Percentiles rank a stretch among this genome's conserved stretches.
phyloP scores from a whole-genome alignment of 2,888 invertebrate species.

The Heliconius erato region DNA sequence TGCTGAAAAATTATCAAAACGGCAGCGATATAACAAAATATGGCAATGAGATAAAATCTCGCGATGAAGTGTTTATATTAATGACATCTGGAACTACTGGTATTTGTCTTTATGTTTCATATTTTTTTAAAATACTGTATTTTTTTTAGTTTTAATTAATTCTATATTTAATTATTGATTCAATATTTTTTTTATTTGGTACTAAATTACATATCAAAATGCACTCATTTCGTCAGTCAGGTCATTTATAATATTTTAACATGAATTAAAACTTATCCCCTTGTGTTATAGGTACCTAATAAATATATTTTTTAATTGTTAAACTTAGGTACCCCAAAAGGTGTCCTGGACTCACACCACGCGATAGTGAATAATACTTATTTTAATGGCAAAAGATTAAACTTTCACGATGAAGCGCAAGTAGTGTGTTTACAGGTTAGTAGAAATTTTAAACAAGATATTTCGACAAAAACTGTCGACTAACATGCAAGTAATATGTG shows the following conservation, averaged over 20 bases:
- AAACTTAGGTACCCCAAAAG: slow-evolving; percentile 90
- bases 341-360: slow-evolving; percentile 90
- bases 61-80: slow-evolving; percentile 91
- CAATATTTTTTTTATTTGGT: no score
- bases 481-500: no score
- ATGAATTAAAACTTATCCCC: no score
- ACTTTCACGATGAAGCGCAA: slow-evolving; percentile 77
- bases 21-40: slow-evolving; percentile 66
- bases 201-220: no score
- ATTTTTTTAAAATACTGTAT: neutral
- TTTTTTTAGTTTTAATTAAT: neutral
- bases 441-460: neutral
- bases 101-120: slow-evolving; percentile 56
- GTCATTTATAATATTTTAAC: no score
- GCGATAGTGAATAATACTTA: slow-evolving; percentile 92
- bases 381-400: slow-evolving; percentile 86
- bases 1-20: slow-evolving; percentile 62
- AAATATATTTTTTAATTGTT: neutral
- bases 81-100: slow-evolving; percentile 90
- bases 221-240: no score
- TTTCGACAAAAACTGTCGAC: neutral
- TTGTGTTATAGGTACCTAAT: no score
- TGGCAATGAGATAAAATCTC: slow-evolving; percentile 87
- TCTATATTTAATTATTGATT: neutral
- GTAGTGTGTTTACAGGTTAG: slow-evolving; percentile 86